Percentiles rank a stretch among this genome's conserved stretches.
Conservation (phyloP, 2,113 vertebrate species). For the Alethe diademata region DNA sequence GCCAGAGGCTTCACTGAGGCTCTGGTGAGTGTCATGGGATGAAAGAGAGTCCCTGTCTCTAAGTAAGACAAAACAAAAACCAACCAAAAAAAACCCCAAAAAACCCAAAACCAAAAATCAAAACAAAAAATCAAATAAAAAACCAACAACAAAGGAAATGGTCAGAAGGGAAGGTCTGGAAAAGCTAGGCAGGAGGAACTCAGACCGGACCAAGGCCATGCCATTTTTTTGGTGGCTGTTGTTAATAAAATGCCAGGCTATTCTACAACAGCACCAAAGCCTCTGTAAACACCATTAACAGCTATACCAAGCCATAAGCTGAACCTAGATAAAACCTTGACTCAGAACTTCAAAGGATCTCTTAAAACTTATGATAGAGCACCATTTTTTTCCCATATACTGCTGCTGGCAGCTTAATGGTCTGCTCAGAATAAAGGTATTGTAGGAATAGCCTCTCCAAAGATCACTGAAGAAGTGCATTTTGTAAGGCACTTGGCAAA, state of each 20-base stretch:
- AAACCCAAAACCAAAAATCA: too few relatives aligned
- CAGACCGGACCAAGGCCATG: neutral
- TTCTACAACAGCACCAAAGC: neutral
- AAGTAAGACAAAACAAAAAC: neutral
- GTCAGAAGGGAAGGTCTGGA: neutral
- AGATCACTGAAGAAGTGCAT: constrained; percentile 22
- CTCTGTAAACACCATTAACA: neutral
- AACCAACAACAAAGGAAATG: too few relatives aligned
- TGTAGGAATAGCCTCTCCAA: constrained; percentile 56
- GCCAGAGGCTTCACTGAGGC: neutral
- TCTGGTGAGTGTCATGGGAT: neutral
- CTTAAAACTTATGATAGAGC: neutral
- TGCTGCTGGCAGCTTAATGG: constrained; percentile 47
- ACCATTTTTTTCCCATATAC: neutral
- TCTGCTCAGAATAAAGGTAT: constrained; percentile 41
- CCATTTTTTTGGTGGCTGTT: neutral
- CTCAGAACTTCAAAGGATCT: constrained; percentile 12
- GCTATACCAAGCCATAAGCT: neutral
- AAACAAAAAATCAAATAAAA: neutral
- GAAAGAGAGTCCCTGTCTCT: neutral
- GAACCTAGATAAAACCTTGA: neutral
- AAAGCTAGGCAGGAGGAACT: neutral
- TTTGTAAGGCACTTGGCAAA: constrained; percentile 50
- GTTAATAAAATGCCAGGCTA: neutral
- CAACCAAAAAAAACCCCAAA: neutral